Evolutionary conservation across 2,888 invertebrate species (phyloP), one percentile per base, ranked within the genome.

Genomic region (Tetanocera ferruginea): DNA sequence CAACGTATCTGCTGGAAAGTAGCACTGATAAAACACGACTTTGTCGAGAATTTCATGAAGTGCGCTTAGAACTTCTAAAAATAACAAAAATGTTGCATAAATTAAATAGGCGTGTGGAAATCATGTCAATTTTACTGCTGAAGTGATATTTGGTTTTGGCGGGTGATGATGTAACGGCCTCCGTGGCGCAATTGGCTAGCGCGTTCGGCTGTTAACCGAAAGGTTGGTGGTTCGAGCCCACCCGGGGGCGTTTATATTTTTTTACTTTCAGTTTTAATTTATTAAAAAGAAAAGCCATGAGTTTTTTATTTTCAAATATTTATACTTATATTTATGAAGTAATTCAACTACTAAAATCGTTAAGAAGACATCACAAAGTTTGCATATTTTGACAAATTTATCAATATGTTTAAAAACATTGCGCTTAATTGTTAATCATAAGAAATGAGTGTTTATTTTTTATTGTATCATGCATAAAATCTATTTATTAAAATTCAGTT

Each of bases 171-270:
- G 2, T 17, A 11, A 8, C 2, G 14, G 89, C 89, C 89, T 89
- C 89, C 95, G 96, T 96, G 96, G 96, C 96, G 96, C 96, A 96
- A 96, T 95, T 89, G 96, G 96, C 92, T 96, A 96, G 96, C 96
- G 96, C 96, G 96, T 96, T 96, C 96, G 96, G 96, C 96, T 96
- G 96, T 96, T 96, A 96, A 96, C 96, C 96, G 96, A 96, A 96
- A 96, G 96, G 96, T 96, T 96, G 96, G 96, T 96, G 96, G 96
- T 96, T 96, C 96, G 94, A 96, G 95, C 94, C 96, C 96, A 96
- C 96, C 96, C 95, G 95, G 95, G 95, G 95, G 95, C 95, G 95
- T 1, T 37, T 11, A 11, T 9, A 23, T 23, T n/a, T 57, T 52
- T 28, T n/a, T n/a, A n/a, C n/a, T n/a, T n/a, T n/a, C n/a, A n/a